A percentile compares a stretch with the other conserved stretches of the same genome.
Evolutionary conservation across 2,113 vertebrate genomes (phyloP).

Genomic region (Baryphthengus martii): DNA sequence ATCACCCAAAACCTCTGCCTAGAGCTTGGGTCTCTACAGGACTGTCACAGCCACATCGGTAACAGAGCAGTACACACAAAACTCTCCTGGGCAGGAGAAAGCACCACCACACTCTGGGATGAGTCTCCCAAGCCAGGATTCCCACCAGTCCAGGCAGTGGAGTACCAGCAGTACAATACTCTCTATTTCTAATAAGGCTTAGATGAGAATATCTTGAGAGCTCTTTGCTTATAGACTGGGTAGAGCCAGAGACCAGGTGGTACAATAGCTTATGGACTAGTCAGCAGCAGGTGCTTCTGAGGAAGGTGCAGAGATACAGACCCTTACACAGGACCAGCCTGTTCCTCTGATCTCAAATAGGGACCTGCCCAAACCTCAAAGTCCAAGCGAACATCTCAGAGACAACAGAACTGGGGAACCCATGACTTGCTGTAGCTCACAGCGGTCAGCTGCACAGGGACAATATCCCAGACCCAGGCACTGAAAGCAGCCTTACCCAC

Average conservation of each 20-base stretch:
- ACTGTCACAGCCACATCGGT: not conserved
- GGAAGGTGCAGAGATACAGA: not conserved
- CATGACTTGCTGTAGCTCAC: not conserved
- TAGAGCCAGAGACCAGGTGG: not conserved
- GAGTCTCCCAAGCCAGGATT: not conserved
- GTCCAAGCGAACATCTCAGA: not conserved
- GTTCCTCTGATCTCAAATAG: not conserved
- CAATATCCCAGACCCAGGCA: not conserved
- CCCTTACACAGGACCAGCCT: too few relatives aligned
- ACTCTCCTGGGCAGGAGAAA: not conserved
- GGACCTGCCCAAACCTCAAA: not conserved
- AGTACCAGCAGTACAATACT: not conserved
- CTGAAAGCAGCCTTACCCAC: not conserved
- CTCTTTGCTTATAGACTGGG: not conserved
- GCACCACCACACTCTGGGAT: rapidly evolving
- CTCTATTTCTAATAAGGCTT: not conserved
- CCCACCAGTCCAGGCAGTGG: not conserved
- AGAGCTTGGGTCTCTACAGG: not conserved
- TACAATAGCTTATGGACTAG: not conserved
- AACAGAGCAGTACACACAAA: not conserved
- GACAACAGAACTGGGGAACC: rapidly evolving
- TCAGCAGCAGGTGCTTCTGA: not conserved
- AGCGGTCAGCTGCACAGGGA: not conserved
- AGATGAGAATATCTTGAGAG: not conserved
- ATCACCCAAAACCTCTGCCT: not conserved